Percentiles rank a stretch among this genome's conserved stretches.
These are phyloP conservation scores for Cassiopea xamachana DNA, from an alignment of 30 jellyfish, hydroid and myxozoan genomes.

Conservation along the genomic window DNA sequence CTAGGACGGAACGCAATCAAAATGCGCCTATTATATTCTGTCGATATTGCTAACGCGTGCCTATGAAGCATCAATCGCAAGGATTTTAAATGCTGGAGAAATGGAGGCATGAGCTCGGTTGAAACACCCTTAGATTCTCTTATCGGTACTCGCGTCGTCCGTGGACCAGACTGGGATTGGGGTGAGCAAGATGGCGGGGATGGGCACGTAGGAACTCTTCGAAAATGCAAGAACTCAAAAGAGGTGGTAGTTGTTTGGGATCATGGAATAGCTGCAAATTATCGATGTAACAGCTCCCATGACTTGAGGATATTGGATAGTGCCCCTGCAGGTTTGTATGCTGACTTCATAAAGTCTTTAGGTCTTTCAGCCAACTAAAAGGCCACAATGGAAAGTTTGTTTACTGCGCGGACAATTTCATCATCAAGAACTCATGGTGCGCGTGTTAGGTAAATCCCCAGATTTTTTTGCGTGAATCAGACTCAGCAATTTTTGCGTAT, in stretches of 20 bases:
- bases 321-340: conserved; percentile 10
- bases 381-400: too few relatives aligned
- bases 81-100: background rate
- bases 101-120: background rate
- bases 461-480: too few relatives aligned
- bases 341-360: background rate
- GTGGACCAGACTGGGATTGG: conserved; percentile 96
- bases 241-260: background rate
- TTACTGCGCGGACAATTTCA: too few relatives aligned
- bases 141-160: conserved; percentile 88
- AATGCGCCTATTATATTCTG: too few relatives aligned
- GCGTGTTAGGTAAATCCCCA: too few relatives aligned
- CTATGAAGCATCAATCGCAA: too few relatives aligned
- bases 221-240: background rate
- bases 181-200: conserved; percentile 84
- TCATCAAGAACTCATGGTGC: too few relatives aligned
- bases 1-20: too few relatives aligned
- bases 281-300: background rate
- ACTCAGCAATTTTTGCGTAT: too few relatives aligned
- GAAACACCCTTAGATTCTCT: background rate
- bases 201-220: background rate
- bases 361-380: too few relatives aligned
- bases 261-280: background rate
- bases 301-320: conserved; percentile 5
- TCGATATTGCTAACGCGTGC: too few relatives aligned